Conservation (phyloP, 2,113 vertebrate species). For the Peromyscus polionotus region DNA sequence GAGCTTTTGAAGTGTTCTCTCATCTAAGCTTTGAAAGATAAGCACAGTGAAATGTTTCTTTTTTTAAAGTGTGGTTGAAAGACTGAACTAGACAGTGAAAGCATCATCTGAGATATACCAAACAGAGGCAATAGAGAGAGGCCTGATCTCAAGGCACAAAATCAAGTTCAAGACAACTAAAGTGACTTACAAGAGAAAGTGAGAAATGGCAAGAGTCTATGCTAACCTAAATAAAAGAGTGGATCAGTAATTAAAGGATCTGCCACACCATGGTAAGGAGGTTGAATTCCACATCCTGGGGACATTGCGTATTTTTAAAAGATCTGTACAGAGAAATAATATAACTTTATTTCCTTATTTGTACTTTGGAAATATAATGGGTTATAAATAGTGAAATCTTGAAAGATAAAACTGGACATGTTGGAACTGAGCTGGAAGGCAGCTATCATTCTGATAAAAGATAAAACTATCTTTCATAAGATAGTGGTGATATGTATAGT, state of each 20-base stretch:
- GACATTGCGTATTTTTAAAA: not conserved
- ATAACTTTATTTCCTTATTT: not conserved
- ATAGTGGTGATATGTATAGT: not conserved
- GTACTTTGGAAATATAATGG: not conserved
- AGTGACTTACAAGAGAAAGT: not conserved
- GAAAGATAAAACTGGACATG: not conserved
- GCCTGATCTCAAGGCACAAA: not conserved
- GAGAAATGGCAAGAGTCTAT: not conserved
- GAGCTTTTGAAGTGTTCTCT: not conserved
- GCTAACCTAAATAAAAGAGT: not conserved
- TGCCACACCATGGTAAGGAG: not conserved
- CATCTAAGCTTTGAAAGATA: not conserved
- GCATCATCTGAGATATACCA: not conserved
- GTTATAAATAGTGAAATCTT: not conserved
- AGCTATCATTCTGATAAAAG: not conserved
- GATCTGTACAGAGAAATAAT: not conserved
- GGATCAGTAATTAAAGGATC: not conserved
- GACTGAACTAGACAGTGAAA: not conserved
- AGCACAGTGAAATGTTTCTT: not conserved
- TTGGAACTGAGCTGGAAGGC: not conserved
- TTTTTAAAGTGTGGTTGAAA: not conserved
- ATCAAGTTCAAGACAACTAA: not conserved
- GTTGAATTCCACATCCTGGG: not conserved
- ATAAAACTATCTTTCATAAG: constrained; percentile 18
- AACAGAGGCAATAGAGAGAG: not conserved